Base-by-base conservation (phyloP, 2,113 vertebrate genomes). In the Scomber japonicus region DNA sequence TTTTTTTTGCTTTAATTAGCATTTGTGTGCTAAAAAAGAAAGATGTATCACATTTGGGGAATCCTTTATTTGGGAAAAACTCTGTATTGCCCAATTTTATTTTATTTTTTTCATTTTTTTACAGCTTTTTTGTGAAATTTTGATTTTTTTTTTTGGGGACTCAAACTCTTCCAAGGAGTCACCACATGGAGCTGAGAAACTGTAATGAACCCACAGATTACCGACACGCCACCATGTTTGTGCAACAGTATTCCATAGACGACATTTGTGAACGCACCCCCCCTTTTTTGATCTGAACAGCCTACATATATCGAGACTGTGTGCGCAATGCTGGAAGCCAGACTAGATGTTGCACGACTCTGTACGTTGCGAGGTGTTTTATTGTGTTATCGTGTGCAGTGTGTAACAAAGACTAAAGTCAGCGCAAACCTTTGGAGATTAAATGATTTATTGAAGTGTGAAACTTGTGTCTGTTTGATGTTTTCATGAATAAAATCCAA, bases 341-440 rank as follows among this genome's bases (percentile, higher is more conserved):
- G 85, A 83, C 83, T 91, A 40, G 82, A 88, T 93, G 92, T 93
- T 91, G 91, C 92, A 93, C 91, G 89, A 89, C 84, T 64, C 77
- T 90, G 90, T 93, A 78, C 46, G 59, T 85, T 70, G 80, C 84
- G 63, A 91, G 89, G 86, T 91, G 87, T 91, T 85, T 90, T 86
- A 51, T 87, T 60, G 87, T 92, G 81, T 91, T 84, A 74, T 89
- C 16, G 80, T 93, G 89, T 92, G 91, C 83, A 82, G 90, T 93
- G 84, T 93, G 85, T 92, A 87, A 91, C 88, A 86, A 86, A 90
- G 81, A 86, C 72, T 40, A 72, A 84, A 78, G 83, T 90, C 87
- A 53, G 83, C 61, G 86, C 85, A 87, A 90, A 55, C 66, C 66
- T 74, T 74, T 88, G 91, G 85, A 91, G 72, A 91, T 86, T 93